A percentile compares a stretch with the other conserved stretches of the same genome.
These are phyloP conservation scores for Dasyprocta punctata DNA, from an alignment of 2,113 vertebrate species.

Conservation along the genomic window DNA sequence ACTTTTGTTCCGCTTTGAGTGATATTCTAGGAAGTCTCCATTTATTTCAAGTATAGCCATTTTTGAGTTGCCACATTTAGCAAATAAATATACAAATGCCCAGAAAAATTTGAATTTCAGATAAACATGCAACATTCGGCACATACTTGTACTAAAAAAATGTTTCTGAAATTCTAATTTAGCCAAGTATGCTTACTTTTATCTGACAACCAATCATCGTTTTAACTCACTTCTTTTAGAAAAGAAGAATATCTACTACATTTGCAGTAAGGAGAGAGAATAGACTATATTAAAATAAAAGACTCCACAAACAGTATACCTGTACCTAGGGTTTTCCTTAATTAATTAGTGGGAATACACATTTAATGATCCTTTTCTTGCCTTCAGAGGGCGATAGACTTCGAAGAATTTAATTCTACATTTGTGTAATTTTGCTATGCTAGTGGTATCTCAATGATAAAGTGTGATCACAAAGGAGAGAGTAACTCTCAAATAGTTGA, in stretches of 20 bases:
- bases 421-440: neutral
- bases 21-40: slow-evolving; percentile 61
- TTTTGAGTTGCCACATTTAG: slow-evolving; percentile 58
- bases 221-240: slow-evolving; percentile 60
- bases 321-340: neutral
- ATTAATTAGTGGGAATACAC: neutral
- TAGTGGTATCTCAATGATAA: neutral
- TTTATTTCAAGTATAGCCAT: slow-evolving; percentile 59
- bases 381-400: neutral
- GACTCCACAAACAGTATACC: neutral
- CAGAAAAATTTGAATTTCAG: slow-evolving; percentile 73
- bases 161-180: slow-evolving; percentile 62
- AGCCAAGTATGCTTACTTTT: slow-evolving; percentile 33
- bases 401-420: neutral
- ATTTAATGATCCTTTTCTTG: neutral
- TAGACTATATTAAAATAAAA: neutral
- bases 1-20: slow-evolving; percentile 49
- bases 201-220: neutral
- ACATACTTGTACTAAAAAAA: slow-evolving; percentile 37
- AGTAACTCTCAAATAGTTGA: neutral
- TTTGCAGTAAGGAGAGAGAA: neutral
- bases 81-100: slow-evolving; percentile 51
- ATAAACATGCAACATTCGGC: slow-evolving; percentile 52
- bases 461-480: neutral
- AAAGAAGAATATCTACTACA: slow-evolving; percentile 13